Conservation (phyloP, 2,113 vertebrate species). For the Myrmecophaga tridactyla region DNA sequence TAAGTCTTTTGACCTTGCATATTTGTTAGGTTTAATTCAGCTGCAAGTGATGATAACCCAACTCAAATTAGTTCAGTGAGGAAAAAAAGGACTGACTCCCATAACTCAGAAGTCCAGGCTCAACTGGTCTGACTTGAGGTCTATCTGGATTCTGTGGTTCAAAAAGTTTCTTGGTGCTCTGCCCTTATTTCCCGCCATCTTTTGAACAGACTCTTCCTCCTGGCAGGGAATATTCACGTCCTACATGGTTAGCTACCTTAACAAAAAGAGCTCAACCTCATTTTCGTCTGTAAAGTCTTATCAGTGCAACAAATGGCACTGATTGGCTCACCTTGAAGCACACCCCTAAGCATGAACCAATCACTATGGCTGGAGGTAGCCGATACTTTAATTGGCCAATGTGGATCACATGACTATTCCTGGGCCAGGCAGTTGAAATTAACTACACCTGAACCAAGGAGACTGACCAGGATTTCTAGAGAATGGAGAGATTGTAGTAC, state of each 20-base stretch:
- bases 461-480: background rate
- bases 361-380: background rate
- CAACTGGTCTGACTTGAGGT: background rate
- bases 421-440: background rate
- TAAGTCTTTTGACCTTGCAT: background rate
- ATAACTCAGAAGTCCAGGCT: background rate
- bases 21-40: background rate
- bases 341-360: background rate
- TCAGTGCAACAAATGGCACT: background rate
- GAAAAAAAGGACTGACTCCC: background rate
- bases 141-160: background rate
- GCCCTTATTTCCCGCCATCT: background rate
- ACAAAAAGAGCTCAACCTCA: background rate
- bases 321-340: background rate
- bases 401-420: background rate
- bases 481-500: background rate
- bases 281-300: no score
- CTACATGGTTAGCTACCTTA: background rate
- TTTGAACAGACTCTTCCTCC: background rate
- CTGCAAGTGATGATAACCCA: background rate
- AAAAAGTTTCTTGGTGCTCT: background rate
- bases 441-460: background rate
- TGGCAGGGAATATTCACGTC: background rate
- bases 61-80: background rate
- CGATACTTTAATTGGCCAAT: background rate